A percentile compares a stretch with the other conserved stretches of the same genome.
Conservation (phyloP, 2,113 vertebrate genomes). For the Etheostoma cragini region DNA sequence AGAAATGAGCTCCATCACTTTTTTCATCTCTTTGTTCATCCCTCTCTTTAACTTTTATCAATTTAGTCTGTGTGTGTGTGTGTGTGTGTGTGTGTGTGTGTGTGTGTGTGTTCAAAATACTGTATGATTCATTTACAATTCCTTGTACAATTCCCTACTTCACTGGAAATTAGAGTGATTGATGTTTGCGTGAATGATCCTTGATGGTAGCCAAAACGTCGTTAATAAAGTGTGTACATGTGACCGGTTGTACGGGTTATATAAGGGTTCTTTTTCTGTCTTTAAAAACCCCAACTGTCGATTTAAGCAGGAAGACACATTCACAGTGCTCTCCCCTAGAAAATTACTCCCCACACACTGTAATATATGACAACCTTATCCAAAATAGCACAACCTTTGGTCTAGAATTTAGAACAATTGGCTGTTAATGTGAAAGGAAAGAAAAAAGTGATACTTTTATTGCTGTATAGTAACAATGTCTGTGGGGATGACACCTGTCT, state of each 20-base stretch:
- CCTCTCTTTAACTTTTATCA: slow-evolving; percentile 12
- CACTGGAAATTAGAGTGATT: slow-evolving; percentile 2
- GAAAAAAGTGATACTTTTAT: slow-evolving; percentile 7
- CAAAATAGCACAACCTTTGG: not conserved
- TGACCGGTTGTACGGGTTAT: not conserved
- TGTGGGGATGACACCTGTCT: slow-evolving; percentile 55
- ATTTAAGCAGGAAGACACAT: not conserved
- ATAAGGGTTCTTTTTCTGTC: not conserved
- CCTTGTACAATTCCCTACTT: slow-evolving; percentile 3
- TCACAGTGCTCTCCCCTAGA: not conserved
- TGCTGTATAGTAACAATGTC: slow-evolving; percentile 15
- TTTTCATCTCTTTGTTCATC: slow-evolving; percentile 19
- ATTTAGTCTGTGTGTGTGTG: not conserved
- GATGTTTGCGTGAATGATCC: too few relatives aligned
- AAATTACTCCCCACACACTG: slow-evolving; percentile 14
- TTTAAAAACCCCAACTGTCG: not conserved
- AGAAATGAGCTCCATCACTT: slow-evolving; percentile 29
- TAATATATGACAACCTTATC: too few relatives aligned
- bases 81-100: not conserved
- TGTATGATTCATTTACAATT: slow-evolving; percentile 52
- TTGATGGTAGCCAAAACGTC: not conserved
- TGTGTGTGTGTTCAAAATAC: slow-evolving; percentile 1
- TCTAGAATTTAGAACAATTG: not conserved
- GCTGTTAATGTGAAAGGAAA: not conserved
- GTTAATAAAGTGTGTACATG: not conserved